Conservation (phyloP, 2,797 vertebrate species). For the Salarias fasciatus region DNA sequence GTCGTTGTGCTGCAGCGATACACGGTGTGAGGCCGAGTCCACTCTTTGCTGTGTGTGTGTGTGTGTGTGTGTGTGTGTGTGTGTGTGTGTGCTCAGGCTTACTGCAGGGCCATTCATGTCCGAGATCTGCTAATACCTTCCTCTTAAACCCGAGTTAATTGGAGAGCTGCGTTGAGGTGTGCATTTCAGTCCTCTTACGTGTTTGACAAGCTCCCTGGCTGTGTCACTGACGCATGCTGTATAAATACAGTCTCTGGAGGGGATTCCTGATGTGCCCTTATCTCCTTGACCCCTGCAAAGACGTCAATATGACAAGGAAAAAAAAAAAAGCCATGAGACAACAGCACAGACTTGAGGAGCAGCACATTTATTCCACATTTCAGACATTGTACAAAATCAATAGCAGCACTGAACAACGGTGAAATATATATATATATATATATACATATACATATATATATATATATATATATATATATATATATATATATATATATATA, state of each 20-base stretch:
- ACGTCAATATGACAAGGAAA: background rate
- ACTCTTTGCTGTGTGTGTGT: conserved; percentile 12
- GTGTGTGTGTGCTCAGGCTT: conserved; percentile 44
- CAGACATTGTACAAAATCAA: too few species aligned
- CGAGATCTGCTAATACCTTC: conserved; percentile 51
- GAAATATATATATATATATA: too few species aligned
- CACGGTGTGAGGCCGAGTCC: background rate
- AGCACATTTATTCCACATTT: too few species aligned
- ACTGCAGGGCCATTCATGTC: conserved; percentile 48
- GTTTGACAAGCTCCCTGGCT: conserved; percentile 33
- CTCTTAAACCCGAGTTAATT: conserved; percentile 64
- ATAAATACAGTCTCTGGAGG: conserved; percentile 22
- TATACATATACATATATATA: too few species aligned
- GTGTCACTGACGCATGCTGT: conserved; percentile 35
- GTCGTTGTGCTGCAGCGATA: conserved; percentile 3
- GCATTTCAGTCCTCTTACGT: conserved; percentile 47
- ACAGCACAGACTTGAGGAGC: too few species aligned
- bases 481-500: too few species aligned
- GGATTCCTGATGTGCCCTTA: background rate
- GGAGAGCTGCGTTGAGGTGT: conserved; percentile 31
- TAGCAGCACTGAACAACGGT: too few species aligned
- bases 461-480: too few species aligned
- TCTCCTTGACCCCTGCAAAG: too few species aligned
- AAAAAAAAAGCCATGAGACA: too few species aligned
- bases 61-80: too few species aligned